Evolutionary conservation across 30 jellyfish, hydroid and myxozoan species (phyloP).

Genomic region (Catostylus mosaicus): DNA sequence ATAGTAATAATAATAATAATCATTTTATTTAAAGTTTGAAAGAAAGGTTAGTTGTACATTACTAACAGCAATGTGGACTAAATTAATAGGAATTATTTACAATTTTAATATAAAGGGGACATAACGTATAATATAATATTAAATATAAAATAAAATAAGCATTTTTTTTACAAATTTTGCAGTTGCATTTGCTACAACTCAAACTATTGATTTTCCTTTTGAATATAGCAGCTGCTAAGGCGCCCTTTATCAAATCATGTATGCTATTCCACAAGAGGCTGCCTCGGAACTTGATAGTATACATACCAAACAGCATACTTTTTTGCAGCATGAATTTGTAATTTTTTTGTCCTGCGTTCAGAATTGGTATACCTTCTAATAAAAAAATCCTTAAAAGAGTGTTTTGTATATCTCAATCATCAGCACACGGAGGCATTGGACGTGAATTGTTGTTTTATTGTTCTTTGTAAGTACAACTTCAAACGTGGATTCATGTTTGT

Average conservation of each 20-base stretch:
- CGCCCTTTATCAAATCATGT: neutral
- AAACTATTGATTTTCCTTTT: too few species aligned
- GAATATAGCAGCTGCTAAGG: too few species aligned
- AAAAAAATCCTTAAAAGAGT: neutral
- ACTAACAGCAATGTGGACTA: too few species aligned
- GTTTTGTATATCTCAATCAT: slow-evolving; percentile 6
- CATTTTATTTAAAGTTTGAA: too few species aligned
- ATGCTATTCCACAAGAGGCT: slow-evolving; percentile 12
- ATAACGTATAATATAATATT: too few species aligned
- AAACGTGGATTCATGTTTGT: slow-evolving; percentile 5
- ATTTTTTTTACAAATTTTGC: too few species aligned
- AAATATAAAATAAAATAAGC: too few species aligned
- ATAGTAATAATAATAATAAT: too few species aligned
- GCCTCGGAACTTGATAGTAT: neutral
- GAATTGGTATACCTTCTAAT: neutral
- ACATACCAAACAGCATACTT: neutral
- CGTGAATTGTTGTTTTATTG: neutral
- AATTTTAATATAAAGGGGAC: too few species aligned
- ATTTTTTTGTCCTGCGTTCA: neutral
- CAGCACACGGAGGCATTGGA: slow-evolving; percentile 3
- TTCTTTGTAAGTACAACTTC: slow-evolving; percentile 2
- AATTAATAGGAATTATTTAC: too few species aligned
- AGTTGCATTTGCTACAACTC: too few species aligned
- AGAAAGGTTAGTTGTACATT: too few species aligned
- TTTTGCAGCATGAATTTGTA: slow-evolving; percentile 4